Evolutionary conservation across 2,888 invertebrate species (phyloP).

Genomic region (Mactromeris polynyma): DNA sequence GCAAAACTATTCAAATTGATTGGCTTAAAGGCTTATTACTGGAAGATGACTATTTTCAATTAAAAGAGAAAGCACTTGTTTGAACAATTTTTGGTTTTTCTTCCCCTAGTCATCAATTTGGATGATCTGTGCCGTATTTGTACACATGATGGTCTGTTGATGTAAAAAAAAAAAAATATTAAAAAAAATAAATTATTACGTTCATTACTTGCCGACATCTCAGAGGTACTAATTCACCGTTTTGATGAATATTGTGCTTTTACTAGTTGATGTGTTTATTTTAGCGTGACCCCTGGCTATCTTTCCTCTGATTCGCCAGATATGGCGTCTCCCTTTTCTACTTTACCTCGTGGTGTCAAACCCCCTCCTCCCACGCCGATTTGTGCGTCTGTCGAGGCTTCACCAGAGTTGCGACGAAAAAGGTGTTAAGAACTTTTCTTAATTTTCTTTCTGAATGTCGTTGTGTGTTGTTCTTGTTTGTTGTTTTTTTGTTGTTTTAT

Average conservation of each 20-base stretch:
- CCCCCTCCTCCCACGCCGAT: conserved; percentile 77
- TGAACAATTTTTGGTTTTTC: too few relatives aligned
- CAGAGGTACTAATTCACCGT: background rate
- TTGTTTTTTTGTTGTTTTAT: background rate
- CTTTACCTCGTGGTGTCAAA: conserved; percentile 64
- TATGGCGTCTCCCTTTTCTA: conserved; percentile 51
- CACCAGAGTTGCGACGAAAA: conserved; percentile 71
- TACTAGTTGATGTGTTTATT: conserved; percentile 32
- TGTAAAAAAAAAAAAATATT: background rate
- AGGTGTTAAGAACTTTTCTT: conserved; percentile 54
- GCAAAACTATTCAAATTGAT: background rate
- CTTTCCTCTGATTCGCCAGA: conserved; percentile 67
- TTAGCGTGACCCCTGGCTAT: conserved; percentile 56
- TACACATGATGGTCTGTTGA: too few relatives aligned
- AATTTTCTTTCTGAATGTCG: conserved; percentile 31
- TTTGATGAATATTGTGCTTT: conserved; percentile 3
- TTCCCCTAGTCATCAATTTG: too few relatives aligned
- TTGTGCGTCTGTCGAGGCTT: conserved; percentile 76
- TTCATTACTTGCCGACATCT: background rate
- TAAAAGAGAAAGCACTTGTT: too few relatives aligned
- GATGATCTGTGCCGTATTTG: too few relatives aligned
- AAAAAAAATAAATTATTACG: background rate
- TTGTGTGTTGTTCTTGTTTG: background rate
- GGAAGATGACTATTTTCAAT: too few relatives aligned
- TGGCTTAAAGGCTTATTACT: too few relatives aligned